Base-by-base conservation (phyloP, 2,888 invertebrate genomes). In the Torymus tubicola region DNA sequence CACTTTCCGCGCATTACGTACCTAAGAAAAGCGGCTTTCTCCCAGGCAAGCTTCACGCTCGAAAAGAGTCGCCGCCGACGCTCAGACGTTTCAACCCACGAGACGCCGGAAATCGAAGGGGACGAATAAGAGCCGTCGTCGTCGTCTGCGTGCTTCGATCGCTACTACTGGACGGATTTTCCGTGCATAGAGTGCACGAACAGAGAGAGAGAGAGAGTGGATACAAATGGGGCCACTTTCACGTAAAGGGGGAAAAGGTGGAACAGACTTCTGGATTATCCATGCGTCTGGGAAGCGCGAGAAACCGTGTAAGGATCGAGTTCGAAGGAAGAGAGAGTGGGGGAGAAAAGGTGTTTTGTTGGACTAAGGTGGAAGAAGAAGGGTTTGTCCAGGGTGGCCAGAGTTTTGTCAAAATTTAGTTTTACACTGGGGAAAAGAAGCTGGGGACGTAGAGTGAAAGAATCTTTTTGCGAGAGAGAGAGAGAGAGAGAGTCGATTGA, bases 201-300 rank as follows among this genome's bases (percentile, higher is more conserved):
- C 8, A 42, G 31, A 31, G 31, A 31, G 31, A 31, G 31, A 31
- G 31, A 31, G 42, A 4, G 42, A 42, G 42, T 5, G 21, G 64
- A 53, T 67, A 67, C 13, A 67, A 67, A 67, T 67, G 67, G 67
- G 67, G 21, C 67, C 67, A 67, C 53, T 67, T 67, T 52, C 63
- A 11, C 42, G 0, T 8, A 42, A 42, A 8, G 42, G 42, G 42
- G 21, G 21, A 21, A 21, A 8, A 42, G 42, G 8, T 42, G 10
- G 42, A 42, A 42, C 42, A 42, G 42, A 42, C 42, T 42, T 42
- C 42, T 1, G 42, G 42, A 42, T 42, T 42, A 42, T 42, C 42
- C 42, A 1, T 42, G 42, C 42, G 8, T 42, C 42, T 4, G 50
- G 16, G 16, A 50, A 64, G 64, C 8, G 11, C 2, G 50, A n/a